Percentiles rank a stretch among this genome's conserved stretches.
These are phyloP conservation scores for Tromatobia lineatoria DNA, from an alignment of 2,888 invertebrate genomes.

Conservation along the genomic window DNA sequence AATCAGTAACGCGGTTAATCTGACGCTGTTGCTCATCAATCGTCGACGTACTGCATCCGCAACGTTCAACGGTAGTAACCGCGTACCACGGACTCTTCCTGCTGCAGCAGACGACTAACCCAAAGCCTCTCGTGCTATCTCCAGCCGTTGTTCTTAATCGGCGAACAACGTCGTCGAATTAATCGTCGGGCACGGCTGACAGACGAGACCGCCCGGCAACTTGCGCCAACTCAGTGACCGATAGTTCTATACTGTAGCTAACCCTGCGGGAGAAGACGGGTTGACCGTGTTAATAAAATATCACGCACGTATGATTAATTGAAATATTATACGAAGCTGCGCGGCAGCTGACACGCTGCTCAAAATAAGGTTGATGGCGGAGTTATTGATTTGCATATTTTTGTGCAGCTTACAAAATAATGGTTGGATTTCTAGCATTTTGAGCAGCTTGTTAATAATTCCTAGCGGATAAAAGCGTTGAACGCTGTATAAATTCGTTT, in stretches of 20 bases:
- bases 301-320: slow-evolving; percentile 34
- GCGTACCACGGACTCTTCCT: slow-evolving; percentile 11
- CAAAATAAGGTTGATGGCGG: slow-evolving; percentile 1
- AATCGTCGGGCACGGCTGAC: slow-evolving; percentile 45
- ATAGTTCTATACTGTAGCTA: slow-evolving; percentile 15
- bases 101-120: background rate
- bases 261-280: slow-evolving; percentile 5
- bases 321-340: slow-evolving; percentile 10
- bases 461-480: no score
- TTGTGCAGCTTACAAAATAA: no score
- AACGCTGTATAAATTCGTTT: no score
- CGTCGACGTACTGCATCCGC: slow-evolving; percentile 57
- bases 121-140: slow-evolving; percentile 24
- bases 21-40: slow-evolving; percentile 77
- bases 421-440: no score
- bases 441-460: no score
- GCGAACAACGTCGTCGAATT: slow-evolving; percentile 49
- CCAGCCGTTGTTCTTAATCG: slow-evolving; percentile 49
- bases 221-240: slow-evolving; percentile 32
- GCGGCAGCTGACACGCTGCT: background rate
- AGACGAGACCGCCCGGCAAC: slow-evolving; percentile 13
- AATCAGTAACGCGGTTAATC: slow-evolving; percentile 78
- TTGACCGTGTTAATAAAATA: slow-evolving; percentile 35
- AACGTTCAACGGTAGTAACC: background rate
- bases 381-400: no score